These are phyloP conservation scores for Altica lythri DNA, from an alignment of 2,888 invertebrate genomes.

Conservation along the genomic window DNA sequence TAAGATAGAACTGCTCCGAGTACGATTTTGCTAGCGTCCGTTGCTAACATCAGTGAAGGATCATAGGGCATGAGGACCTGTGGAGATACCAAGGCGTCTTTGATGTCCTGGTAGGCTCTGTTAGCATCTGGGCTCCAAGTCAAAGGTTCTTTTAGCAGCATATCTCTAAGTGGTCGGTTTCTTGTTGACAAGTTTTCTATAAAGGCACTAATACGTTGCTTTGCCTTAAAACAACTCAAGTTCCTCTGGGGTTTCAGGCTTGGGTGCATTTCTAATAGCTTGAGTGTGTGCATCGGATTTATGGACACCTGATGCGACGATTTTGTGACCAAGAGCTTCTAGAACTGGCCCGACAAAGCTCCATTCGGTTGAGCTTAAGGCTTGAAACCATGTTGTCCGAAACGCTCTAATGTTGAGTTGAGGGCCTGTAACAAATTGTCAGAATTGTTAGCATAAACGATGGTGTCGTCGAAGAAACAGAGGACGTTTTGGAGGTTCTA, in stretches of 20 bases:
- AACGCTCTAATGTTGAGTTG: no score
- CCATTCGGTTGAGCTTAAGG: slow-evolving; percentile 25
- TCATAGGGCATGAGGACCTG: no score
- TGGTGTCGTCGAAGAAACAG: no score
- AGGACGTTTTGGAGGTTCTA: no score
- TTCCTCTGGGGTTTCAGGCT: slow-evolving; percentile 13
- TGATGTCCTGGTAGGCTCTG: slow-evolving; percentile 24
- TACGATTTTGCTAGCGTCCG: slow-evolving; percentile 30
- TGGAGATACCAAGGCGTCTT: no score
- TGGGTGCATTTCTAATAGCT: slow-evolving; percentile 29
- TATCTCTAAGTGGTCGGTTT: slow-evolving; percentile 23
- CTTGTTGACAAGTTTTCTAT: slow-evolving; percentile 31
- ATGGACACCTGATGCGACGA: slow-evolving; percentile 18
- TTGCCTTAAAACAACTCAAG: slow-evolving; percentile 24
- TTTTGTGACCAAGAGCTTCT: slow-evolving; percentile 26
- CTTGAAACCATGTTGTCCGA: no score
- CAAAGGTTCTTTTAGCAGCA: slow-evolving; percentile 18
- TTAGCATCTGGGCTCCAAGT: slow-evolving; percentile 24
- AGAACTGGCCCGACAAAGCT: slow-evolving; percentile 11
- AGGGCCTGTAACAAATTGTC: no score
- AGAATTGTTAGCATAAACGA: no score
- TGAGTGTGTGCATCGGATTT: no score
- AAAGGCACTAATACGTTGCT: slow-evolving; percentile 18
- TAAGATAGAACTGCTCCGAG: slow-evolving; percentile 30
- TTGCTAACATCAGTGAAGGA: slow-evolving; percentile 27